A percentile compares a stretch with the other conserved stretches of the same genome.
phyloP scores from a whole-genome alignment of 1,140 invertebrate species.

The Aphelenchoides avenae region DNA sequence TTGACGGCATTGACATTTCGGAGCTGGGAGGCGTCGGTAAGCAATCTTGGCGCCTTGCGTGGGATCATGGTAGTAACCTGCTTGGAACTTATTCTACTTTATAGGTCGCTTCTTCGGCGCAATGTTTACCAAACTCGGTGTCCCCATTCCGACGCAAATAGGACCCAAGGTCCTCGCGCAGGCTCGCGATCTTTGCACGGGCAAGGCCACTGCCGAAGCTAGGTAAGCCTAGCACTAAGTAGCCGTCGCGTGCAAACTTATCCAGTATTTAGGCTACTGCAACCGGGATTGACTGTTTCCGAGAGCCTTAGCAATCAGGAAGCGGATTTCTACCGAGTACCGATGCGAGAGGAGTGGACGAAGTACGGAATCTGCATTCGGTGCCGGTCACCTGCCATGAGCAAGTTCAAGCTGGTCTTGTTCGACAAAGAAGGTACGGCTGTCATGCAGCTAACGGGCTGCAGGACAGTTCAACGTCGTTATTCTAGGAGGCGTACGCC shows the following conservation, averaged over 20 bases:
- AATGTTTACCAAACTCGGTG: conserved; percentile 57
- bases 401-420: conserved; percentile 59
- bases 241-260: not conserved
- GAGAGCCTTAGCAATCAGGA: conserved; percentile 48
- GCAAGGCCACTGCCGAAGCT: conserved; percentile 16
- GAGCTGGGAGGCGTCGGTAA: conserved; percentile 56
- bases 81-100: conserved; percentile 10
- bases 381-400: conserved; percentile 50
- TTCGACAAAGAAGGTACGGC: conserved; percentile 55
- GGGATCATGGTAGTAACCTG: not conserved
- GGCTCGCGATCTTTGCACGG: conserved; percentile 47
- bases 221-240: conserved; percentile 13
- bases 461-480: not conserved
- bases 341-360: conserved; percentile 38
- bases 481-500: conserved; percentile 50
- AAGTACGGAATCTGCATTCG: conserved; percentile 53
- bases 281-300: conserved; percentile 33
- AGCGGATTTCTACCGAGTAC: conserved; percentile 50
- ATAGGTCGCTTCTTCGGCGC: conserved; percentile 57
- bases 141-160: conserved; percentile 58
- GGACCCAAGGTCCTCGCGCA: conserved; percentile 52
- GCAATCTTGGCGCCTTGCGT: not conserved
- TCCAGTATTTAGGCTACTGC: conserved; percentile 13
- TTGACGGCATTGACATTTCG: conserved; percentile 56
- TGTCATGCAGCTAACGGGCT: conserved; percentile 2